These are phyloP conservation scores for Crocallis elinguaria DNA, from an alignment of 2,888 invertebrate species.

Conservation along the genomic window DNA sequence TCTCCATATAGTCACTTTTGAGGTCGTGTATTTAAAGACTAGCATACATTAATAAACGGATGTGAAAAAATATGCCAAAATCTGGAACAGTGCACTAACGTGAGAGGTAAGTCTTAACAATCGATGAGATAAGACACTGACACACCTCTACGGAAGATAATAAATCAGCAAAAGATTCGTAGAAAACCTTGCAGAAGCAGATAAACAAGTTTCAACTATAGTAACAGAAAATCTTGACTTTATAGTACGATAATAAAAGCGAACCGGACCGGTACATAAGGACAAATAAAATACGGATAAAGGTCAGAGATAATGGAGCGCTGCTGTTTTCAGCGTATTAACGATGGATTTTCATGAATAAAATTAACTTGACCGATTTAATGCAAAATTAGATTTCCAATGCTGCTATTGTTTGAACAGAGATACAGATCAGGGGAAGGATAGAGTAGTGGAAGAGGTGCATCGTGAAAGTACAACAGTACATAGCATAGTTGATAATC, in stretches of 20 bases:
- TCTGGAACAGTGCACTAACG: neutral
- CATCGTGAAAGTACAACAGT: slow-evolving; percentile 11
- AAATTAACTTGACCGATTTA: neutral
- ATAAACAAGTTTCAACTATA: slow-evolving; percentile 29
- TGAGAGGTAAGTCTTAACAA: slow-evolving; percentile 3
- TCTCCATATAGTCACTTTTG: too few relatives aligned
- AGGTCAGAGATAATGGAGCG: slow-evolving; percentile 42
- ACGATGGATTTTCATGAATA: slow-evolving; percentile 13
- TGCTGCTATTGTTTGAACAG: neutral
- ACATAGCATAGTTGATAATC: slow-evolving; percentile 7
- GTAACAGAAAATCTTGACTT: slow-evolving; percentile 17
- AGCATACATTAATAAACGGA: too few relatives aligned
- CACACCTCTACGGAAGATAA: slow-evolving; percentile 10
- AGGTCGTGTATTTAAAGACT: too few relatives aligned
- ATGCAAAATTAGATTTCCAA: slow-evolving; percentile 7
- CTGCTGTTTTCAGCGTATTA: slow-evolving; percentile 35
- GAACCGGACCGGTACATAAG: slow-evolving; percentile 33
- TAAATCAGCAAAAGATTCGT: slow-evolving; percentile 19
- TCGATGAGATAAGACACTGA: slow-evolving; percentile 17
- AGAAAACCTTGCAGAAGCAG: slow-evolving; percentile 31
- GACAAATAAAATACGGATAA: slow-evolving; percentile 37
- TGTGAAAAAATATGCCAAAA: neutral
- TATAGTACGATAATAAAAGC: slow-evolving; percentile 31
- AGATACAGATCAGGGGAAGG: slow-evolving; percentile 4
- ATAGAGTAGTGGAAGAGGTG: slow-evolving; percentile 16